Base-by-base conservation (phyloP, 2,888 invertebrate genomes). In the Xanthia icteritia region DNA sequence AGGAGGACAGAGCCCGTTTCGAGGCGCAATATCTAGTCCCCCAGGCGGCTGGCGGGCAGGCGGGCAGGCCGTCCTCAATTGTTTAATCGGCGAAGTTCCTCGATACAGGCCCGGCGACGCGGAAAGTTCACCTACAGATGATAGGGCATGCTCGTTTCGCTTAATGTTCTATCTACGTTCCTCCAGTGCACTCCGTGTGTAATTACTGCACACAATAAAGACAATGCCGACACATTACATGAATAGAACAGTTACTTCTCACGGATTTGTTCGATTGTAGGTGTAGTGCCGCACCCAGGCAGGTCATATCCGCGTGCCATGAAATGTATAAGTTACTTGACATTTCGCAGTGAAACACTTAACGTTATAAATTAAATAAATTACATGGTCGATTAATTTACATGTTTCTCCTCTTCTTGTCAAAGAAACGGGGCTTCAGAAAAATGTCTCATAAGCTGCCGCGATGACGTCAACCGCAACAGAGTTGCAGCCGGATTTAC, bases 11-110 rank as follows among this genome's bases (percentile, higher is more conserved):
- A 70, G 76, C 79, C 83, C 85, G 84, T 89, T 89, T 82, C 85
- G 81, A 89, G 88, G 90, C 87, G 91, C 89, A 92, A 92, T 93
- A 92, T 92, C 92, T 90, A 88, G 87, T 83, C 89, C 92, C 90
- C 88, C 88, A 88, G 89, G 90, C 88, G 80, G 31, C 31, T 83
- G 79, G 78, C 76, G 77, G 65, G 71, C 48, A 85, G 79, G 79
- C 76, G 77, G 58, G 76, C 82, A 85, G 82, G 80, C 78, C 89
- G 91, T 89, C 90, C 91, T 92, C 92, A 92, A 94, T 93, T 93
- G 94, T 93, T 94, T 94, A 94, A 95, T 94, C 93, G 92, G 89
- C 90, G 91, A 94, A 94, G 93, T 94, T 94, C 92, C 93, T 87
- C 92, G 93, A 94, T 94, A 94, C 94, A 92, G 87, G 91, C 89